These are phyloP conservation scores for Erythrocercus mccallii DNA, from an alignment of 2,113 vertebrate genomes.

Conservation along the genomic window DNA sequence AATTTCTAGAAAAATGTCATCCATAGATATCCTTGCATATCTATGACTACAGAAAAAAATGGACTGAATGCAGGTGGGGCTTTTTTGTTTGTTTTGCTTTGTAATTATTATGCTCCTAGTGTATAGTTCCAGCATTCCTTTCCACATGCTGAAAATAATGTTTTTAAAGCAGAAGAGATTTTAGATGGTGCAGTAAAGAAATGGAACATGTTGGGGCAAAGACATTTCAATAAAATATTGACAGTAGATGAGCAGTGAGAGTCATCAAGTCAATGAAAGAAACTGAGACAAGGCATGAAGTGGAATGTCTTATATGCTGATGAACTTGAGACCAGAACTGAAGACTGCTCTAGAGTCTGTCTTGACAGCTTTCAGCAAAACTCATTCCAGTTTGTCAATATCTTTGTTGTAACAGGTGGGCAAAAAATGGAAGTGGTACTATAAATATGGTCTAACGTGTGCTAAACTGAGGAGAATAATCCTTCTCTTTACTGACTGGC, in stretches of 20 bases:
- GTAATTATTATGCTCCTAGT: background rate
- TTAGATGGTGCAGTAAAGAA: background rate
- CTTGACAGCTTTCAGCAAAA: background rate
- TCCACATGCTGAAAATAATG: background rate
- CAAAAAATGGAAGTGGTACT: background rate
- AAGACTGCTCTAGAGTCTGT: background rate
- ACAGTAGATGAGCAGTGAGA: background rate
- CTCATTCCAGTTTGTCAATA: background rate
- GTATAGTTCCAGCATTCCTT: background rate
- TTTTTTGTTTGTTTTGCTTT: background rate
- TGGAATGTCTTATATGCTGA: background rate
- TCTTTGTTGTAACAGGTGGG: background rate
- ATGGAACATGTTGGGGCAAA: background rate
- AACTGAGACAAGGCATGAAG: background rate
- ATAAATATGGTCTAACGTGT: background rate
- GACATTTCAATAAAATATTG: background rate
- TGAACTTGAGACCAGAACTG: background rate
- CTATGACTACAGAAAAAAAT: background rate
- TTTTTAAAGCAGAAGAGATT: background rate
- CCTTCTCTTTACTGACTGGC: background rate
- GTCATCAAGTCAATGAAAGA: background rate
- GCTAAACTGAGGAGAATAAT: background rate
- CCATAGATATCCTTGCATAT: background rate
- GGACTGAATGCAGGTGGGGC: background rate
- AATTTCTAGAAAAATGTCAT: background rate